These are phyloP conservation scores for Antitype chi DNA, from an alignment of 2,888 invertebrate genomes.

Conservation along the genomic window DNA sequence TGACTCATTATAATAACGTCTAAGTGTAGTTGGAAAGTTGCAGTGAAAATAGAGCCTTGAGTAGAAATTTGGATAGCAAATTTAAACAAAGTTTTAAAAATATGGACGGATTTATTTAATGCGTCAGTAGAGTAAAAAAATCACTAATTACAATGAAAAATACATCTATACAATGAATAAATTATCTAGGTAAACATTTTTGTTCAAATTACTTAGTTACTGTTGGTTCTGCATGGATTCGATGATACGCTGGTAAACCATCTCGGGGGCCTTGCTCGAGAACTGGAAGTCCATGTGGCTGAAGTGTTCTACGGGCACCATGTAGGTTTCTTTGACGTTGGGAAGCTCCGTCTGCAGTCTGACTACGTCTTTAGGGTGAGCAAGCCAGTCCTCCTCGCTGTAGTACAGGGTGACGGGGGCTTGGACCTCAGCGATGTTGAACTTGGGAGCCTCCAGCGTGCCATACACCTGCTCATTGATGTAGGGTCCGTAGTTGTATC, in stretches of 20 bases:
- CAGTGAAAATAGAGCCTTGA: background rate
- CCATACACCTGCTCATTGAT: constrained; percentile 84
- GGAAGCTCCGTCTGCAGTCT: constrained; percentile 90
- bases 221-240: constrained; percentile 76
- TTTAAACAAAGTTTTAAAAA: constrained; percentile 38
- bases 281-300: constrained; percentile 87
- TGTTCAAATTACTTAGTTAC: constrained; percentile 57
- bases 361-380: constrained; percentile 91
- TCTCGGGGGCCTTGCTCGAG: constrained; percentile 80
- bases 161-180: constrained; percentile 64
- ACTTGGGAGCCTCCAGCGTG: constrained; percentile 78
- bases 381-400: constrained; percentile 92
- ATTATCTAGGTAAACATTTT: constrained; percentile 59
- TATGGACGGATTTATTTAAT: constrained; percentile 79
- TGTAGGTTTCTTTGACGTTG: constrained; percentile 88
- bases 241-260: constrained; percentile 82
- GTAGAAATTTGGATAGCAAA: background rate
- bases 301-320: constrained; percentile 89
- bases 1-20: background rate
- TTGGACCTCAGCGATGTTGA: constrained; percentile 81
- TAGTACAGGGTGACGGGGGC: constrained; percentile 84
- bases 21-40: background rate
- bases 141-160: constrained; percentile 67
- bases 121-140: constrained; percentile 72
- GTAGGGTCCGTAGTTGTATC: constrained; percentile 82